A percentile compares a stretch with the other conserved stretches of the same genome.
phyloP scores from a whole-genome alignment of 2,888 invertebrate genomes.

The Sminthurides aquaticus region DNA sequence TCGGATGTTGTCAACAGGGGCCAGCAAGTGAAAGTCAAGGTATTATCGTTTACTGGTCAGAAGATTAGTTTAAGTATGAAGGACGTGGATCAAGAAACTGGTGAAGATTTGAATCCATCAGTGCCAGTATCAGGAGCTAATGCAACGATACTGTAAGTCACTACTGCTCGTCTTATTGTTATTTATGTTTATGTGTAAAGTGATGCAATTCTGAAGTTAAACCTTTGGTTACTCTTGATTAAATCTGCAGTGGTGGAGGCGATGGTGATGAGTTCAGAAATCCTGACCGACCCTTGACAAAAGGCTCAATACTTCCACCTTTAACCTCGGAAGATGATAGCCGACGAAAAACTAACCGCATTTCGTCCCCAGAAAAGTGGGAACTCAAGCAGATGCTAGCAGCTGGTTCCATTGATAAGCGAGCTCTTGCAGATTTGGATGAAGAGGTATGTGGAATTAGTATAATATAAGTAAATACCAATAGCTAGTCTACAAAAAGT shows the following conservation, averaged over 20 bases:
- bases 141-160: not conserved
- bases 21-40: slow-evolving; percentile 81
- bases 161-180: not conserved
- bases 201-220: not conserved
- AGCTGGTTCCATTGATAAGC: slow-evolving; percentile 82
- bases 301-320: slow-evolving; percentile 50
- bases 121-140: slow-evolving; percentile 16
- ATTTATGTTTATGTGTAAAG: not conserved
- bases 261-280: slow-evolving; percentile 54
- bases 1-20: slow-evolving; percentile 86
- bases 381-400: slow-evolving; percentile 65
- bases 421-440: slow-evolving; percentile 94
- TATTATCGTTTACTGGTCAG: slow-evolving; percentile 83
- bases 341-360: slow-evolving; percentile 75
- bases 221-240: not conserved
- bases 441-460: slow-evolving; percentile 61
- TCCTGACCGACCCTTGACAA: slow-evolving; percentile 73
- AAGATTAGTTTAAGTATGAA: slow-evolving; percentile 95
- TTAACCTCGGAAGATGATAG: slow-evolving; percentile 67
- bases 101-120: slow-evolving; percentile 86
- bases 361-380: slow-evolving; percentile 80
- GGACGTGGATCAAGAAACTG: slow-evolving; percentile 92
- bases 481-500: not conserved
- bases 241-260: slow-evolving; percentile 27
- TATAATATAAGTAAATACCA: no score